Conservation (phyloP, 1,140 invertebrate species). For the Zaprionus camerounensis region DNA sequence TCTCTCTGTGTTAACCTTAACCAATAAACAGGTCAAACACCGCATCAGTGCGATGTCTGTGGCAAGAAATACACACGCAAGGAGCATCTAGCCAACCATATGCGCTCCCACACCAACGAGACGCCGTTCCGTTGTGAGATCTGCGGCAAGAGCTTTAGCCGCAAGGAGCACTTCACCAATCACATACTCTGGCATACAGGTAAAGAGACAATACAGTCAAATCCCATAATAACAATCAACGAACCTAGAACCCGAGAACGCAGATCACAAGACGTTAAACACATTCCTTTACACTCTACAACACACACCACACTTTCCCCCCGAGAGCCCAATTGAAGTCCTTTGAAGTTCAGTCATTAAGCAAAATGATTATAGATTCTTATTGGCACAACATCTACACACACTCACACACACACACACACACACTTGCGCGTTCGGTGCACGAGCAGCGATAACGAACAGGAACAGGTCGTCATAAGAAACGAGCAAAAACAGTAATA, state of each 20-base stretch:
- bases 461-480: slow-evolving; percentile 3
- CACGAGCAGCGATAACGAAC: slow-evolving; percentile 69
- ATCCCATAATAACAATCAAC: slow-evolving; percentile 2
- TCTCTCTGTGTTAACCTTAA: slow-evolving; percentile 40
- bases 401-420: slow-evolving; percentile 39
- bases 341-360: neutral
- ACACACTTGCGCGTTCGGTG: slow-evolving; percentile 48
- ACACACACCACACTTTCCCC: neutral
- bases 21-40: slow-evolving; percentile 78
- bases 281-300: neutral
- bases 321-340: neutral
- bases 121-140: slow-evolving; percentile 91
- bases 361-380: neutral
- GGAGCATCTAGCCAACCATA: slow-evolving; percentile 93
- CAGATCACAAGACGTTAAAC: slow-evolving; percentile 10
- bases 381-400: slow-evolving; percentile 11
- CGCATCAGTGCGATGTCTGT: slow-evolving; percentile 83
- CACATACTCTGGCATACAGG: slow-evolving; percentile 93
- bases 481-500: neutral
- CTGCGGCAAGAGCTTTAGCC: slow-evolving; percentile 94
- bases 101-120: slow-evolving; percentile 92
- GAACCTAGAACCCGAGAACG: slow-evolving; percentile 10
- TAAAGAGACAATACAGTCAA: slow-evolving; percentile 80
- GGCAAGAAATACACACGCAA: slow-evolving; percentile 95
- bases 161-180: slow-evolving; percentile 94